phyloP scores from a whole-genome alignment of 2,797 vertebrate species.

The Vipera ursinii region DNA sequence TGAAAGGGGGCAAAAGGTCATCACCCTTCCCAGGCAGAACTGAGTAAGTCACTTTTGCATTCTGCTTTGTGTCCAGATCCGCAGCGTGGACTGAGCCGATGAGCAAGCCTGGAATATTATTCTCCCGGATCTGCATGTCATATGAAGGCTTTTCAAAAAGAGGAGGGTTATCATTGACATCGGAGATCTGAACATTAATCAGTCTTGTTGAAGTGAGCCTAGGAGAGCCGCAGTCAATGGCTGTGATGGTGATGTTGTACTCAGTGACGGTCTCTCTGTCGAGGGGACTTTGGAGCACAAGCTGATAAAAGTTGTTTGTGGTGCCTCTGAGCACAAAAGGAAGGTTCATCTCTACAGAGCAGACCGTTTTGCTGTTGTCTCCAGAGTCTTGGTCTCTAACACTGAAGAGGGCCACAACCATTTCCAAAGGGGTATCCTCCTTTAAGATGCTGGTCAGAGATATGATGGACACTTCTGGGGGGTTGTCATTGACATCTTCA shows the following conservation, averaged over 20 bases:
- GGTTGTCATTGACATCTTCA: slow-evolving; percentile 44
- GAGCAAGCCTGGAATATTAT: background rate
- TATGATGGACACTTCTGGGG: slow-evolving; percentile 52
- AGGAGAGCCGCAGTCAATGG: slow-evolving; percentile 61
- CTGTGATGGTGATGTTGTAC: slow-evolving; percentile 60
- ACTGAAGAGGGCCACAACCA: slow-evolving; percentile 26
- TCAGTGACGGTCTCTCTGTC: background rate
- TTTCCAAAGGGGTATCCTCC: slow-evolving; percentile 47
- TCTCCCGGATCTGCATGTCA: slow-evolving; percentile 61
- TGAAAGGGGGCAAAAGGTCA: too few relatives aligned
- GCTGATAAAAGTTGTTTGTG: slow-evolving; percentile 63
- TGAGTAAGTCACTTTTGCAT: slow-evolving; percentile 20
- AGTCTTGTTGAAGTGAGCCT: background rate
- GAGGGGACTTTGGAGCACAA: slow-evolving; percentile 54
- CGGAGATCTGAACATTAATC: background rate
- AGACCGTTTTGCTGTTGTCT: slow-evolving; percentile 60
- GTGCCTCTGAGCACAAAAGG: slow-evolving; percentile 61
- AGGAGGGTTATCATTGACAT: slow-evolving; percentile 59
- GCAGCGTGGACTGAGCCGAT: slow-evolving; percentile 37
- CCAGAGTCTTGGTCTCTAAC: slow-evolving; percentile 66
- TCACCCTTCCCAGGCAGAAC: background rate
- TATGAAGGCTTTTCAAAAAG: slow-evolving; percentile 65
- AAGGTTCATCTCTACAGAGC: slow-evolving; percentile 52
- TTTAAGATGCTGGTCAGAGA: slow-evolving; percentile 53
- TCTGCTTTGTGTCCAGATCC: slow-evolving; percentile 43